Base-by-base conservation (phyloP, 2,113 vertebrate genomes). In the Choloepus hoffmanni region DNA sequence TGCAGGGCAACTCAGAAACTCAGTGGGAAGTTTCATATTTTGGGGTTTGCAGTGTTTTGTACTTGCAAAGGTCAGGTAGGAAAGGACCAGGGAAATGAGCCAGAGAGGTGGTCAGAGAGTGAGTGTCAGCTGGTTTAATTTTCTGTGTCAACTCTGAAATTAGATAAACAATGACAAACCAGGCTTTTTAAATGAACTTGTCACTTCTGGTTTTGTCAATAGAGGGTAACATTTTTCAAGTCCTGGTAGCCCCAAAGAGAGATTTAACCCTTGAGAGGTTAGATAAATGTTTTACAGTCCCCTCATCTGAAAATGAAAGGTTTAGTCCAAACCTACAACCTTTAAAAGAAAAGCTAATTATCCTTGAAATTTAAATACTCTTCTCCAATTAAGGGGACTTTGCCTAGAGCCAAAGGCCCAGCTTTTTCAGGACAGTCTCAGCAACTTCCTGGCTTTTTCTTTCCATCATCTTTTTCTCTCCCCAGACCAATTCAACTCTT, bases 181-280 rank as follows among this genome's bases (percentile, higher is more conserved):
- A 96, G 95, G 97, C 98, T 96, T 98, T 98, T 98, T 98, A 99
- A 99, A 99, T 99, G 98, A 98, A 99, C 98, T 98, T 99, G 99
- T 99, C 99, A 99, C 98, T 98, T 98, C 98, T 99, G 94, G 98
- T 99, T 99, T 99, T 96, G 97, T 97, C 98, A 98, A 98, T 90
- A 98, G 98, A 98, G 93, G 97, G 97, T 97, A 96, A 95, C 97
- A 58, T 96, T 97, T 97, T 98, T 97, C 93, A 33, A 96, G 96
- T n/a, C 55, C 87, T 97, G 8, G 93, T 12, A 95, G 97, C 93
- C 96, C 96, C 86, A 92, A 95, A 97, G 97, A 83, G 96, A 96
- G 97, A 96, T 98, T 97, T 98, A 98, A 98, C 98, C 97, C 98
- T 96, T 98, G 95, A 96, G 16, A 88, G 97, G 95, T 48, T 79